These are phyloP conservation scores for Stigmatopora argus DNA, from an alignment of 2,113 vertebrate genomes.

Conservation along the genomic window DNA sequence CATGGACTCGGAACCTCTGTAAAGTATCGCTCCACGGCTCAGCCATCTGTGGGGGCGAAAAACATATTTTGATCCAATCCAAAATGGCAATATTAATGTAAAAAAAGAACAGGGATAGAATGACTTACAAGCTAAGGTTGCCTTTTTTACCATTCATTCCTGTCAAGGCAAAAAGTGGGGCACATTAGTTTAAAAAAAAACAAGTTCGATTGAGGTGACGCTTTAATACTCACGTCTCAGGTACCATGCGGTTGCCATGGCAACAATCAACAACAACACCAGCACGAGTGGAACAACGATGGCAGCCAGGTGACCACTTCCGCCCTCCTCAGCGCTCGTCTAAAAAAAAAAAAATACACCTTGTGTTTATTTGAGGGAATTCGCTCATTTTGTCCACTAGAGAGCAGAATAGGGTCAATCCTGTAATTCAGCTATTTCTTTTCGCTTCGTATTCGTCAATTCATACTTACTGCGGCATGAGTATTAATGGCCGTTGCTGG, in stretches of 20 bases:
- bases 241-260: conserved; percentile 24
- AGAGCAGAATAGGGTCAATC: neutral
- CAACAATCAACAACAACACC: conserved; percentile 30
- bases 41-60: conserved; percentile 37
- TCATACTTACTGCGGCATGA: conserved; percentile 36
- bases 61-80: neutral
- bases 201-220: neutral
- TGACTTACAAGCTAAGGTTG: conserved; percentile 47
- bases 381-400: neutral
- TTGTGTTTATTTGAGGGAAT: neutral
- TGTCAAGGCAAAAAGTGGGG: conserved; percentile 15
- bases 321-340: conserved; percentile 15
- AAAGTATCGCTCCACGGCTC: conserved; percentile 9
- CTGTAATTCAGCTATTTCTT: neutral
- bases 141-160: conserved; percentile 43
- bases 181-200: neutral
- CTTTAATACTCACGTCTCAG: conserved; percentile 48
- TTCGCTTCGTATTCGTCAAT: neutral
- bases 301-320: conserved; percentile 22
- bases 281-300: conserved; percentile 46
- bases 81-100: neutral
- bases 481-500: conserved; percentile 8
- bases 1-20: conserved; percentile 34
- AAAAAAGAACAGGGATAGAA: neutral
- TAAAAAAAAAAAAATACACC: conserved; percentile 3